Base-by-base conservation (phyloP, 1,140 invertebrate genomes). In the Lepidotrigona ventralis region DNA sequence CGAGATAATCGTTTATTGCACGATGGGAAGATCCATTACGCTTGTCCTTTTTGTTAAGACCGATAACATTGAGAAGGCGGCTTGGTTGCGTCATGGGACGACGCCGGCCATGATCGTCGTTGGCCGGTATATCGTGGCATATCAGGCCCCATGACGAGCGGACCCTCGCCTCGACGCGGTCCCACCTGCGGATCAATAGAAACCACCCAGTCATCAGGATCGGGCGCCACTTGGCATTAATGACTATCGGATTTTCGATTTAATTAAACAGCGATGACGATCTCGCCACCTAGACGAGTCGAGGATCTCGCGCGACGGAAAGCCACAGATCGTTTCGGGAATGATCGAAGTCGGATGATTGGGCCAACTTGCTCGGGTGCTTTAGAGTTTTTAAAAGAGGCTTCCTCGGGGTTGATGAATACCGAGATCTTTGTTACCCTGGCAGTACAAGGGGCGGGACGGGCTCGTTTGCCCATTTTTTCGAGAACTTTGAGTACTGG, bases 191-290 rank as follows among this genome's bases (percentile, higher is more conserved):
- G 89, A 86, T 93, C 88, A 92, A 93, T 93, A 91, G 91, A 93
- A 93, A 92, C 89, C 88, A 93, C 88, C 85, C 81, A 93, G 92
- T 93, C 93, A 93, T 93, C 90, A 85, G 92, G 91, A 93, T 92
- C 92, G 92, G 92, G 93, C 92, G 92, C 93, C 93, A 93, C 92
- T 93, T 93, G 93, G 93, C 92, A 93, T 93, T 93, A 93, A 93
- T 93, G 92, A 93, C 92, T 93, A 85, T 90, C 90, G 87, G 89
- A 86, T 93, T 92, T 91, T 92, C 92, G 90, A 92, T 93, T 93
- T 93, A 93, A 93, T 93, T 93, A 92, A 91, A 93, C 81, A 78
- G 79, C 91, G 90, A 93, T 92, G 92, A 93, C 92, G 88, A 92
- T 93, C 90, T 90, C 75, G 79, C 90, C 87, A 88, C 89, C 91